Base-by-base conservation (phyloP, 2,797 vertebrate genomes). In the Sebastes glaucus region DNA sequence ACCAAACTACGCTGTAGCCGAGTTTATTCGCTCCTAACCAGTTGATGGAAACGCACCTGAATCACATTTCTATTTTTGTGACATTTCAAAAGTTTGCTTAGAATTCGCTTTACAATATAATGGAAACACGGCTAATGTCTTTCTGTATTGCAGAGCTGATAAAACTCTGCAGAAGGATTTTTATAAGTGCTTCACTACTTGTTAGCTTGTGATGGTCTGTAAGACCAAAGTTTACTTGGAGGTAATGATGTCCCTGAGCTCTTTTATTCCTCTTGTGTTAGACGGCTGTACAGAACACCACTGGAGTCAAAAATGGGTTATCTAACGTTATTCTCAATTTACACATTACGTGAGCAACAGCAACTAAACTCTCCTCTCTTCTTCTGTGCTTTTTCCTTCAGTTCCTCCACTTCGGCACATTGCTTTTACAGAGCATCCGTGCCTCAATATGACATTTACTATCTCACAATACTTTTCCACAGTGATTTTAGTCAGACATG, bases 111-210 rank as follows among this genome's bases (percentile, higher is more conserved):
- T 20, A n/a, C 0, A n/a, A 52, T n/a, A 9, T 52, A 20, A 52
- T 52, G 18, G 46, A 52, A 52, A 52, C 46, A 52, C 46, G 18
- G 46, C 18, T 52, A 52, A 20, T 22, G 7, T 27, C 7, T 55
- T 27, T 60, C 25, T 32, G 11, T 28, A 11, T 13, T 79, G 33
- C 53, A 67, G 35, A 42, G 28, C 10, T 27, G 66, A 27, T 35
- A 27, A 53, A 49, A 9, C 69, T 72, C 20, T 55, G 42, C 32
- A 28, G 77, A 10, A 52, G 18, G 42, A 52, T 59, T 68, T 46
- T 42, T 20, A 27, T 63, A 23, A 23, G 30, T 35, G 33, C 11
- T 25, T 70, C 2, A 1, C 27, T 63, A 28, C 46, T 60, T 55
- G 60, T 46, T 70, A 27, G 28, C n/a, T 13, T 27, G 5, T 27